Evolutionary conservation across 2,113 vertebrate species (phyloP).

Genomic region (Tychaedon coryphoeus): DNA sequence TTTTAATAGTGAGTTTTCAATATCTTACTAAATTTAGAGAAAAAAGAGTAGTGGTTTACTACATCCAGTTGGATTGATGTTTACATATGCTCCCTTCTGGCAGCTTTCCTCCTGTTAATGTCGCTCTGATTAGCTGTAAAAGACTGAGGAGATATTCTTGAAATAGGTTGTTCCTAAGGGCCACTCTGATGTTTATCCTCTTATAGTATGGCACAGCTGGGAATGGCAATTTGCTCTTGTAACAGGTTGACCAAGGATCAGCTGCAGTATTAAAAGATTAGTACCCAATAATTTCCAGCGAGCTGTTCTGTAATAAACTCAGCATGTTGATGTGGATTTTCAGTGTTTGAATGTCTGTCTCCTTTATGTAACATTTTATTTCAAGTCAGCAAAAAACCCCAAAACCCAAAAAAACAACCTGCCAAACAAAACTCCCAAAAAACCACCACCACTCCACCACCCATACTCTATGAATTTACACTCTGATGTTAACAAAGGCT

Average conservation of each 20-base stretch:
- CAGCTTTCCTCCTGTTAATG: neutral
- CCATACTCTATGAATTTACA: neutral
- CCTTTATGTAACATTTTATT: neutral
- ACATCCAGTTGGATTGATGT: neutral
- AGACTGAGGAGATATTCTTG: neutral
- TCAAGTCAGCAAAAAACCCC: neutral
- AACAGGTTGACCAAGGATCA: constrained; percentile 52
- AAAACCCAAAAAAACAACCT: neutral
- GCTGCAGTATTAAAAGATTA: constrained; percentile 54
- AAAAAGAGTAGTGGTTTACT: neutral
- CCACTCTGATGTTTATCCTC: constrained; percentile 19
- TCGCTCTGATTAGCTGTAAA: neutral
- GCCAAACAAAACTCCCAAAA: neutral
- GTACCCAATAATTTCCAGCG: constrained; percentile 18
- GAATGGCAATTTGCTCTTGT: constrained; percentile 50
- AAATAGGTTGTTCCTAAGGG: constrained; percentile 8
- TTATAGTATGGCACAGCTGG: constrained; percentile 21
- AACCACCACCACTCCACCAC: too few relatives aligned
- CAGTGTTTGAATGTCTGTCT: neutral
- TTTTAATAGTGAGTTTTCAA: neutral
- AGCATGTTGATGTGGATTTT: neutral
- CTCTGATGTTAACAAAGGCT: neutral
- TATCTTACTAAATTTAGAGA: neutral
- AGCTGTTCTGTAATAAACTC: constrained; percentile 8
- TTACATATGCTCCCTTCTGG: neutral